phyloP scores from a whole-genome alignment of 2,113 vertebrate species.

The Pungitius pungitius region DNA sequence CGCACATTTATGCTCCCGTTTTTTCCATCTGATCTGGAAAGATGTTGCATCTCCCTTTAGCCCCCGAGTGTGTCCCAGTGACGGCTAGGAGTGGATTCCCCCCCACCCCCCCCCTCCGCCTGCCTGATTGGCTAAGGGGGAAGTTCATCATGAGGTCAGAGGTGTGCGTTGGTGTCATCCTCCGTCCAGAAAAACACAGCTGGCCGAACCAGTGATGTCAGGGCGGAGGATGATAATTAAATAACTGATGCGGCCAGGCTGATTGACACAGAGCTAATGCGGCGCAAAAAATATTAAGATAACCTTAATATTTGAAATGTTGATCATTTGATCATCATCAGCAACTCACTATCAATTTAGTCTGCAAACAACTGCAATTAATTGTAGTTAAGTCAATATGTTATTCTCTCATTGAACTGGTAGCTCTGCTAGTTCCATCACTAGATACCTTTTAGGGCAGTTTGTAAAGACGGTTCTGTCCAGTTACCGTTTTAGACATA shows the following conservation, averaged over 20 bases:
- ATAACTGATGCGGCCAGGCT: constrained; percentile 57
- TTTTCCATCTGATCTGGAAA: constrained; percentile 38
- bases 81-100: constrained; percentile 41
- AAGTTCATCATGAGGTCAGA: constrained; percentile 74
- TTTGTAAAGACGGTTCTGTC: background rate
- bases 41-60: constrained; percentile 47
- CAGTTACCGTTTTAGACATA: background rate
- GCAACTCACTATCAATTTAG: background rate
- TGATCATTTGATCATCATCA: too few relatives aligned
- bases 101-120: constrained; percentile 15
- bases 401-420: background rate
- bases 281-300: too few relatives aligned
- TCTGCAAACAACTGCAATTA: background rate
- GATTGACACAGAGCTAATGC: constrained; percentile 53
- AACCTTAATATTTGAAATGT: too few relatives aligned
- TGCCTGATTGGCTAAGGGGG: constrained; percentile 61
- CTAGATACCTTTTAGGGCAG: too few relatives aligned
- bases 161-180: constrained; percentile 70
- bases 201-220: constrained; percentile 76
- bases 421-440: background rate
- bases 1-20: constrained; percentile 51
- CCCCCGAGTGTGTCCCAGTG: constrained; percentile 31
- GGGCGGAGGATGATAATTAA: constrained; percentile 67
- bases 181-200: constrained; percentile 80
- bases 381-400: background rate